These are phyloP conservation scores for Dasypolia templi DNA, from an alignment of 2,888 invertebrate genomes.

Conservation along the genomic window DNA sequence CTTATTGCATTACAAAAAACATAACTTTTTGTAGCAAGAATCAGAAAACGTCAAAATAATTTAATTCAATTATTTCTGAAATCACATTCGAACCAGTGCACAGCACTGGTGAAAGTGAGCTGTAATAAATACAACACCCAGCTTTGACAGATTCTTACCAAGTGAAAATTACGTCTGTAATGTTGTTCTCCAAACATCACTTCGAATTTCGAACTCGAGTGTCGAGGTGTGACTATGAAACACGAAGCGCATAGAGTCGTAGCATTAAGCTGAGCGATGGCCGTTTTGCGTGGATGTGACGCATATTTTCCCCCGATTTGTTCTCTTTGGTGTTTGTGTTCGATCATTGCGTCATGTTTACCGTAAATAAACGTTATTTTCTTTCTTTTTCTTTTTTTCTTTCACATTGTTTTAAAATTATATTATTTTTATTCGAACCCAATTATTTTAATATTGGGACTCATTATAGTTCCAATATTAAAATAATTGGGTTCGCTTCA, in stretches of 20 bases:
- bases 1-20: not conserved
- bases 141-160: not conserved
- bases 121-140: not conserved
- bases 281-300: too few relatives aligned
- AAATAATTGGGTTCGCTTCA: not conserved
- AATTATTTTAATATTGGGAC: too few relatives aligned
- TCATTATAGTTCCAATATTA: not conserved
- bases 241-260: too few relatives aligned
- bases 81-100: constrained; percentile 16
- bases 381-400: too few relatives aligned
- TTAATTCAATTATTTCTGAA: not conserved
- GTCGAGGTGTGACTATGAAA: not conserved
- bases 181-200: not conserved
- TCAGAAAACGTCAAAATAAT: not conserved
- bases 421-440: too few relatives aligned
- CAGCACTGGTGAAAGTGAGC: too few relatives aligned
- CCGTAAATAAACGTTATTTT: too few relatives aligned
- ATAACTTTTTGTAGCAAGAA: not conserved
- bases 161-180: not conserved
- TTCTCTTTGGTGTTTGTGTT: too few relatives aligned
- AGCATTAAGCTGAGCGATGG: too few relatives aligned
- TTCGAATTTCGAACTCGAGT: not conserved
- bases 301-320: too few relatives aligned
- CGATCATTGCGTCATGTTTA: too few relatives aligned
- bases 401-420: not conserved